phyloP scores from a whole-genome alignment of 2,888 invertebrate species.

The Callyntrura guangdongensis region DNA sequence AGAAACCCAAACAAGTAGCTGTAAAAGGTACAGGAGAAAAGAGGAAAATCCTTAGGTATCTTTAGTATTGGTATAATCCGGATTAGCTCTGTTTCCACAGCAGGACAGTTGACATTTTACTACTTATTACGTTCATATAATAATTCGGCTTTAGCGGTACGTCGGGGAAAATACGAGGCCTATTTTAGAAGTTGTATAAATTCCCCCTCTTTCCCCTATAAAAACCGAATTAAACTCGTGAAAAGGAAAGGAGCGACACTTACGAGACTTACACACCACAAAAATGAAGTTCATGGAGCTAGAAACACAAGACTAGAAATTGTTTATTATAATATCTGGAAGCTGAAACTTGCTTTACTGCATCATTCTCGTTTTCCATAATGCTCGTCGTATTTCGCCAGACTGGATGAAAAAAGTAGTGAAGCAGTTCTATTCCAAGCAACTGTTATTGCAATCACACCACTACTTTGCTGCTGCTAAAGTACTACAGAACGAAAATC shows the following conservation, averaged over 20 bases:
- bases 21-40: too few species aligned
- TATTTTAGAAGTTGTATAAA: too few species aligned
- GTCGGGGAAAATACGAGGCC: too few species aligned
- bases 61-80: not conserved
- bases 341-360: constrained; percentile 17
- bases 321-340: constrained; percentile 57
- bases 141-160: not conserved
- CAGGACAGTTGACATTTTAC: not conserved
- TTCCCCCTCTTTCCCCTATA: too few species aligned
- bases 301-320: constrained; percentile 18
- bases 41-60: too few species aligned
- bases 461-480: constrained; percentile 2
- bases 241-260: too few species aligned
- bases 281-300: too few species aligned
- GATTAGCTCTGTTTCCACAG: not conserved
- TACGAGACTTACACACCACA: too few species aligned
- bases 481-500: too few species aligned
- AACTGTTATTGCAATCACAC: constrained; percentile 1
- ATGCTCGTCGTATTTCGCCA: constrained; percentile 31
- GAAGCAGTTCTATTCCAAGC: too few species aligned
- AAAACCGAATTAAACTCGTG: too few species aligned
- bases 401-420: constrained; percentile 53
- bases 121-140: not conserved
- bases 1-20: too few species aligned
- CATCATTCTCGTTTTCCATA: not conserved